Evolutionary conservation across 2,888 invertebrate species (phyloP), one percentile per base, ranked within the genome.

Genomic region (Pasiphila rectangulata): DNA sequence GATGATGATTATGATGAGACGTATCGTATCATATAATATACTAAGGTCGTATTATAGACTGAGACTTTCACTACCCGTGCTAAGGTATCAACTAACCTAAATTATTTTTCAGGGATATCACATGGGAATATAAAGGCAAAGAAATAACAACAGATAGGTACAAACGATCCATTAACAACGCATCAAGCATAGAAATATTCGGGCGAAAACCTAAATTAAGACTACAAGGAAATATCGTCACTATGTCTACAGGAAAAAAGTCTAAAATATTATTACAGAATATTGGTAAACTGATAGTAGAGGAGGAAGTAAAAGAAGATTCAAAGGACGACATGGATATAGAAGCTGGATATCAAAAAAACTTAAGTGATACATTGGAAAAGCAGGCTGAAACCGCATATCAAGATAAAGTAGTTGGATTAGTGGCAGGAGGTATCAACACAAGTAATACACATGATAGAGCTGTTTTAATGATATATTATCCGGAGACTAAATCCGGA

Each of bases 181-280:
- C 74, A 1, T 60, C 70, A 44, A 82, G 75, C 56, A 79, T 75
- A 77, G 86, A 87, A 66, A 86, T 86, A 69, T 87, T 81, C 50
- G 88, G 88, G 1, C 56, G 88, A 7, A 88, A 88, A 62, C 88
- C 88, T 0, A 88, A 88, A 52, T 84, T 86, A 84, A 87, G 85
- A 83, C 46, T 39, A 4, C 25, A 19, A 27, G 12, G 21, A 40
- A n/a, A 40, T 21, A 20, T 16, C n/a, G 13, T 21, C n/a, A 7
- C 16, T 30, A 30, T 15, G 15, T 9, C 16, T 2, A 32, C 10
- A 9, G 17, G 5, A 9, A n/a, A 16, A 32, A 32, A 16, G 9
- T 16, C 30, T 3, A 13, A 16, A 2, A 30, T 16, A 30, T 15
- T 7, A 4, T 16, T 9, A 4, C 7, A 16, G 30, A 16, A 30